Evolutionary conservation across 2,888 invertebrate species (phyloP).

Genomic region (Drosophila vallismaia): DNA sequence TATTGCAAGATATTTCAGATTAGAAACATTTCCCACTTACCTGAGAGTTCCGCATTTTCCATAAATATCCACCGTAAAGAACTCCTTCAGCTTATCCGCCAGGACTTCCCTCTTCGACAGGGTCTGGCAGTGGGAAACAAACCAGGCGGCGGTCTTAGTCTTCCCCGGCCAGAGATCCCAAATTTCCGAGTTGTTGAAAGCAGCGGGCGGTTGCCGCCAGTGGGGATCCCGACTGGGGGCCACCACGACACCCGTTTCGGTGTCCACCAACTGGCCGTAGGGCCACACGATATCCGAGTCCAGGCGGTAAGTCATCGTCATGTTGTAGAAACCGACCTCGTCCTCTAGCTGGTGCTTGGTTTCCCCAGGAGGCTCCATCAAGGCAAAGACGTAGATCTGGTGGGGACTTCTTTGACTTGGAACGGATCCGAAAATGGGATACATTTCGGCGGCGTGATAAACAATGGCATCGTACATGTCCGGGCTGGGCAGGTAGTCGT

Average conservation of each 20-base stretch:
- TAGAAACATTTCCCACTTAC: constrained; percentile 52
- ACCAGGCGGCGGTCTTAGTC: constrained; percentile 85
- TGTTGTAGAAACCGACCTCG: constrained; percentile 85
- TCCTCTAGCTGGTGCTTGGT: constrained; percentile 80
- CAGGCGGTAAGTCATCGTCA: constrained; percentile 86
- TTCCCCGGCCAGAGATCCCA: constrained; percentile 75
- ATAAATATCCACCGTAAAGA: constrained; percentile 87
- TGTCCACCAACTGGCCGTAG: constrained; percentile 82
- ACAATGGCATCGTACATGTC: constrained; percentile 85
- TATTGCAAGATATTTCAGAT: background rate
- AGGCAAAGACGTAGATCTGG: constrained; percentile 85
- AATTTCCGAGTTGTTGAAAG: constrained; percentile 59
- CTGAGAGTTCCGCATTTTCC: constrained; percentile 86
- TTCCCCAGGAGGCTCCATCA: constrained; percentile 84
- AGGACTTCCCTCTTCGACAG: constrained; percentile 84
- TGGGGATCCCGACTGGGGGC: constrained; percentile 70
- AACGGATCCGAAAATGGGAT: constrained; percentile 75
- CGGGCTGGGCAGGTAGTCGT: constrained; percentile 72
- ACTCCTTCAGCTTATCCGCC: constrained; percentile 85
- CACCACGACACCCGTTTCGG: constrained; percentile 62
- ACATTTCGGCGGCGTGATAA: constrained; percentile 84
- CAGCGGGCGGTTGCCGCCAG: constrained; percentile 71
- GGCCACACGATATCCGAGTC: constrained; percentile 85
- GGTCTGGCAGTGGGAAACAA: constrained; percentile 85
- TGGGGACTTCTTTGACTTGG: constrained; percentile 81